Conservation (phyloP, 23 tunicate genomes). For the Phallusia fumigata region DNA sequence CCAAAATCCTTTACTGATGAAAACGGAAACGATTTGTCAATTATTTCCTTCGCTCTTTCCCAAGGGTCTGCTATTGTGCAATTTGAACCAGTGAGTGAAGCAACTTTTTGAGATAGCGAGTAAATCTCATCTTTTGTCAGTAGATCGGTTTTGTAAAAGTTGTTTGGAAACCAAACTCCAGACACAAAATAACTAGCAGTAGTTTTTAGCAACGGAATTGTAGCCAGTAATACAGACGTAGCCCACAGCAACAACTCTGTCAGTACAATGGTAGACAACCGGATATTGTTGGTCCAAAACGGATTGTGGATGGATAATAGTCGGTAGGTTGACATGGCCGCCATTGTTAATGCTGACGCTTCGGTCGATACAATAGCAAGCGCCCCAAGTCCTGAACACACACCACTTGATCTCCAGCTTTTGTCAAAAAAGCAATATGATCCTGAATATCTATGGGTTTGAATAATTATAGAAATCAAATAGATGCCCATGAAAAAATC, state of each 20-base stretch:
- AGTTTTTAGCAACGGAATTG: background rate
- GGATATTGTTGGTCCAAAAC: constrained; percentile 33
- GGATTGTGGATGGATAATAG: constrained; percentile 54
- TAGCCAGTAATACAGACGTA: background rate
- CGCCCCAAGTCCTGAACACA: too few species aligned
- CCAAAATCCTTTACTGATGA: background rate
- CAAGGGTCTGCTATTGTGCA: too few species aligned
- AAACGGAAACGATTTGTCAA: too few species aligned
- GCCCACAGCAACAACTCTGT: background rate
- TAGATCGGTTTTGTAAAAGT: background rate
- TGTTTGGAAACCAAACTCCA: too few species aligned
- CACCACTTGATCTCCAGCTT: constrained; percentile 42
- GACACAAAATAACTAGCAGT: background rate
- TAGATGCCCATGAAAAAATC: constrained; percentile 80
- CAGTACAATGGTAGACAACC: background rate
- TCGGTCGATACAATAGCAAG: constrained; percentile 49
- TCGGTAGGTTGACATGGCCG: constrained; percentile 66
- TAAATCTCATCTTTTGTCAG: background rate
- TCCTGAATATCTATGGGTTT: constrained; percentile 33
- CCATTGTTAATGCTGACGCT: constrained; percentile 62
- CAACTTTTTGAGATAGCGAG: background rate
- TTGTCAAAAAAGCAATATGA: constrained; percentile 27
- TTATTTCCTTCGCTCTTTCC: too few species aligned
- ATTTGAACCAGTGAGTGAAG: too few species aligned
- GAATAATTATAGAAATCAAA: constrained; percentile 25